Evolutionary conservation across 2,888 invertebrate species (phyloP), one percentile per base, ranked within the genome.

Genomic region (Stenichneumon culpator): DNA sequence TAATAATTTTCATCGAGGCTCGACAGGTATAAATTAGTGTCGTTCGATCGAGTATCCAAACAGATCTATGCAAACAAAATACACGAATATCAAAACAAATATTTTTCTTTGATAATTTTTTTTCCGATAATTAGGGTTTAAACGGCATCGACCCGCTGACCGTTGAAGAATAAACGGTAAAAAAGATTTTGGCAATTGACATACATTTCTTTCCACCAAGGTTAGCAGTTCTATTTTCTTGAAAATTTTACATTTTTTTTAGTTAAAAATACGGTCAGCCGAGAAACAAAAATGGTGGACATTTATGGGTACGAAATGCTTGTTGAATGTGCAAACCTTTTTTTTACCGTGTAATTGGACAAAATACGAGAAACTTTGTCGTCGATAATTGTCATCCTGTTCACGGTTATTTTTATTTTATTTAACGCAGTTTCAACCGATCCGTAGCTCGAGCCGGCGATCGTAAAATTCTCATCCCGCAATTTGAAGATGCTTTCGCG

Each of bases 391-490:
- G 44, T 47, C 44, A 47, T 16, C 16, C 44, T 1, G 14, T 47
- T 47, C 4, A 47, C 44, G 44, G 44, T 47, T 47, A 16, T 47
- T 47, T 47, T 47, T 47, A 16, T 47, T 47, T 16, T 16, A 4
- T 47, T 47, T 16, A 32, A 54, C 52, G 32, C 32, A 32, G 36
- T 44, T 44, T 25, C 44, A 22, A 14, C 19, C 60, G 16, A 11
- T 60, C 25, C n/a, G n/a, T 19, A 16, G 25, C 36, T 70, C n/a
- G 25, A 3, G n/a, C 72, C 79, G 84, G 25, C 63, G 84, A 82
- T 90, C 90, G 89, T 90, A 90, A 90, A 89, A 86, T 86, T 82
- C 50, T 32, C 73, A 74, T 79, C 74, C 81, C 81, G 86, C 77
- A 87, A 91, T 90, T 90, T 88, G 87, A 90, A 86, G 79, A 81